A percentile compares a stretch with the other conserved stretches of the same genome.
Conservation (phyloP, 2,888 invertebrate species). For the Zaprionus lineosus region DNA sequence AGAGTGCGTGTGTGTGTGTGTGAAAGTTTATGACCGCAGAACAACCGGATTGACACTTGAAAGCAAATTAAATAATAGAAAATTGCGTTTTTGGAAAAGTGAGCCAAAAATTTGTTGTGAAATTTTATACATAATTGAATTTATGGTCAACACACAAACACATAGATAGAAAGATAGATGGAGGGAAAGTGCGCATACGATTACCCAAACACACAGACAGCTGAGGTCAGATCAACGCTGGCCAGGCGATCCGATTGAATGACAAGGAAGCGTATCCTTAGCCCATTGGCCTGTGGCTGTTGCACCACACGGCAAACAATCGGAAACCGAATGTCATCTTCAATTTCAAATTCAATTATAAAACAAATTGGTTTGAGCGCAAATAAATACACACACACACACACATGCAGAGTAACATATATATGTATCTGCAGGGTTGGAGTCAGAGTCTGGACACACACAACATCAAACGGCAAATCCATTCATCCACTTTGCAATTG, state of each 20-base stretch:
- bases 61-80: conserved; percentile 76
- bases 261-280: conserved; percentile 5
- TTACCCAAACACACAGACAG: conserved; percentile 55
- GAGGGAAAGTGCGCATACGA: conserved; percentile 61
- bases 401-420: conserved; percentile 17
- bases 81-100: conserved; percentile 64
- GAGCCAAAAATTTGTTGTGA: conserved; percentile 69
- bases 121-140: conserved; percentile 81
- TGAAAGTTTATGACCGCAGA: conserved; percentile 43
- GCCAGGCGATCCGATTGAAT: conserved; percentile 7
- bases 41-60: conserved; percentile 60
- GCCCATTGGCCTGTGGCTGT: conserved; percentile 60
- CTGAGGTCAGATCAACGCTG: conserved; percentile 51
- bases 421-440: background rate
- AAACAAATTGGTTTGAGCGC: conserved; percentile 78
- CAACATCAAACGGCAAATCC: conserved; percentile 73
- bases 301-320: conserved; percentile 72
- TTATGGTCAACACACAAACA: conserved; percentile 57
- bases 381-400: conserved; percentile 58
- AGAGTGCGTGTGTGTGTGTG: conserved; percentile 10
- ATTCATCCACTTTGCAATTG: conserved; percentile 75
- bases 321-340: conserved; percentile 80
- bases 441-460: conserved; percentile 30
- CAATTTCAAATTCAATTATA: conserved; percentile 82
- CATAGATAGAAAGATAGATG: conserved; percentile 21